Evolutionary conservation across 37 sponge, comb jelly and placozoan genomes (phyloP).

Genomic region (Mnemiopsis leidyi): DNA sequence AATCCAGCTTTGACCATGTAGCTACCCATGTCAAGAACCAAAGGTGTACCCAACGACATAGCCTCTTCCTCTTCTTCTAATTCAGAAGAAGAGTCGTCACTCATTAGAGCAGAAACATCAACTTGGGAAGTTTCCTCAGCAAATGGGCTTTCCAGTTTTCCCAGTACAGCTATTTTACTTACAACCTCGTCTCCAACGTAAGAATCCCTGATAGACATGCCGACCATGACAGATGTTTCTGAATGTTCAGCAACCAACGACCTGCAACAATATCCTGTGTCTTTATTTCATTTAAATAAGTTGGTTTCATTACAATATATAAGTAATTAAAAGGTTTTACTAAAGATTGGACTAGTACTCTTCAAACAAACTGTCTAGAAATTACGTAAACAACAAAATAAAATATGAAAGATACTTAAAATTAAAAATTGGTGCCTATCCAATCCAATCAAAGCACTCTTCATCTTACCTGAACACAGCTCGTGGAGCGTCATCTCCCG

Average conservation of each 20-base stretch:
- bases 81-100: not conserved
- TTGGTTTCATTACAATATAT: too few species aligned
- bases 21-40: constrained; percentile 17
- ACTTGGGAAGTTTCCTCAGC: not conserved
- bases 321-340: too few species aligned
- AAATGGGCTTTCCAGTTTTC: not conserved
- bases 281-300: too few species aligned
- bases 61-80: not conserved
- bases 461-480: constrained; percentile 80
- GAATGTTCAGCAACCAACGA: too few species aligned
- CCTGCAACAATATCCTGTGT: too few species aligned
- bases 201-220: constrained; percentile 91
- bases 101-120: not conserved
- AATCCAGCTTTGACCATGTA: constrained; percentile 26
- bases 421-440: too few species aligned
- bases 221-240: constrained; percentile 90
- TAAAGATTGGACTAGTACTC: too few species aligned
- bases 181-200: constrained; percentile 93
- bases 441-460: too few species aligned
- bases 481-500: constrained; percentile 86
- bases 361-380: too few species aligned
- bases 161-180: constrained; percentile 69
- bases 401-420: too few species aligned
- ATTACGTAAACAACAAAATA: too few species aligned
- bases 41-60: not conserved